These are phyloP conservation scores for Nomada ruficornis DNA, from an alignment of 2,888 invertebrate genomes.

Conservation along the genomic window DNA sequence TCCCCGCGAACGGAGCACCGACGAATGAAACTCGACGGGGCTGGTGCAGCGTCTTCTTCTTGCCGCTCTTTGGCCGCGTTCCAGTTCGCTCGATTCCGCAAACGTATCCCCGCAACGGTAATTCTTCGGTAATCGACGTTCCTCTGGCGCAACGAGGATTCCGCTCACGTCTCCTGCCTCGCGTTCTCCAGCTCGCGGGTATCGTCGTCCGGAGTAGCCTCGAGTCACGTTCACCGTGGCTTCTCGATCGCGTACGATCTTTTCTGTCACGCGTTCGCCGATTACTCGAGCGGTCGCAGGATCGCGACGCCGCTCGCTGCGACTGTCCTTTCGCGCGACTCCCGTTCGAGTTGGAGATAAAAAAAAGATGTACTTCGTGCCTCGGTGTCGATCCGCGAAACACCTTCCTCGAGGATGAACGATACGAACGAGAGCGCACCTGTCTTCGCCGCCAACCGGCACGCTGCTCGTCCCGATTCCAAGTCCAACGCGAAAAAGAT, in stretches of 20 bases:
- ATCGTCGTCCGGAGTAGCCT: conserved; percentile 25
- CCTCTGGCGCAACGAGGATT: background rate
- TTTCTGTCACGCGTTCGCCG: background rate
- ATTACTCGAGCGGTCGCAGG: conserved; percentile 1
- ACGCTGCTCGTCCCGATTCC: conserved; percentile 14
- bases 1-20: background rate
- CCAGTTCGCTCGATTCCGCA: conserved; percentile 40
- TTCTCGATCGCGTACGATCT: background rate
- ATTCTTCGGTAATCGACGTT: conserved; percentile 12
- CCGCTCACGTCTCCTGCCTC: conserved; percentile 22
- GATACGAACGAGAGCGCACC: background rate
- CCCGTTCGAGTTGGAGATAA: background rate
- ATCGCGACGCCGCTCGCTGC: background rate
- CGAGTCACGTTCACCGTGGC: conserved; percentile 4
- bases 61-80: conserved; percentile 33
- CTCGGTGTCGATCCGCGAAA: background rate
- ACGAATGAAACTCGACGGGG: conserved; percentile 19
- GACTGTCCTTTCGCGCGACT: background rate
- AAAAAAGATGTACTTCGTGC: too few species aligned
- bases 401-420: background rate
- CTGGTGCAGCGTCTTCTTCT: background rate
- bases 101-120: conserved; percentile 34
- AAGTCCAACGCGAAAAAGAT: conserved; percentile 26
- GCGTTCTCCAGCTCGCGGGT: conserved; percentile 3
- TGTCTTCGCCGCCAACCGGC: conserved; percentile 25